phyloP scores from a whole-genome alignment of 2,797 vertebrate species.

The Bradypodion ventrale region DNA sequence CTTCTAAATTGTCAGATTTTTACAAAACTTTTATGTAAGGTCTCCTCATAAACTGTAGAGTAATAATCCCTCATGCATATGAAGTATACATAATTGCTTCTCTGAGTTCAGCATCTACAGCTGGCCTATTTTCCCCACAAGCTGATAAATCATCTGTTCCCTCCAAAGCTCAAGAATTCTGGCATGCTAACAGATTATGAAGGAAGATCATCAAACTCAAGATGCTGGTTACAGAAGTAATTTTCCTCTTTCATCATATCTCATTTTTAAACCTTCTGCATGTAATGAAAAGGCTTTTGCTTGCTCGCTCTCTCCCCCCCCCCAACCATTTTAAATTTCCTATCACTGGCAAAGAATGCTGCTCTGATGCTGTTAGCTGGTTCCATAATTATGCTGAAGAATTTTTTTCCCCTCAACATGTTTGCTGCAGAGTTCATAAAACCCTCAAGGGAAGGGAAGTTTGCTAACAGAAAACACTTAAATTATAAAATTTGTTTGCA shows the following conservation, averaged over 20 bases:
- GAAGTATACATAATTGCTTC: conserved; percentile 25
- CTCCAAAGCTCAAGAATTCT: conserved; percentile 6
- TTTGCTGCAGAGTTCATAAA: background rate
- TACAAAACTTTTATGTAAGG: background rate
- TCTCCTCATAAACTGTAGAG: background rate
- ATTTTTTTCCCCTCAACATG: background rate
- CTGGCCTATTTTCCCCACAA: conserved; percentile 32
- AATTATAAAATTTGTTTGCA: background rate
- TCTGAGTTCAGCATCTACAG: conserved; percentile 30
- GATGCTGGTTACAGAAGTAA: conserved; percentile 35
- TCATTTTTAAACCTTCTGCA: background rate
- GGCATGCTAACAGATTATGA: conserved; percentile 27
- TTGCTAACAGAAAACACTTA: fast-evolving
- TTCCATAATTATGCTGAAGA: background rate
- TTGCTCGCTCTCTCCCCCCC: background rate
- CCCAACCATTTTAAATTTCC: conserved; percentile 36
- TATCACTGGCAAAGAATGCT: background rate
- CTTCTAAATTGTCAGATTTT: background rate
- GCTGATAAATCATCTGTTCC: conserved; percentile 22
- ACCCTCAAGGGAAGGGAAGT: conserved; percentile 4
- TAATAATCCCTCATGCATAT: conserved; percentile 7
- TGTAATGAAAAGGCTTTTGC: conserved; percentile 6
- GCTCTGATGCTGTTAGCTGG: background rate
- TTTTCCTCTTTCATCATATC: conserved; percentile 33
- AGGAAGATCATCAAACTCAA: conserved; percentile 22